phyloP scores from a whole-genome alignment of 2,113 vertebrate species.

The Nettapus auritus region DNA sequence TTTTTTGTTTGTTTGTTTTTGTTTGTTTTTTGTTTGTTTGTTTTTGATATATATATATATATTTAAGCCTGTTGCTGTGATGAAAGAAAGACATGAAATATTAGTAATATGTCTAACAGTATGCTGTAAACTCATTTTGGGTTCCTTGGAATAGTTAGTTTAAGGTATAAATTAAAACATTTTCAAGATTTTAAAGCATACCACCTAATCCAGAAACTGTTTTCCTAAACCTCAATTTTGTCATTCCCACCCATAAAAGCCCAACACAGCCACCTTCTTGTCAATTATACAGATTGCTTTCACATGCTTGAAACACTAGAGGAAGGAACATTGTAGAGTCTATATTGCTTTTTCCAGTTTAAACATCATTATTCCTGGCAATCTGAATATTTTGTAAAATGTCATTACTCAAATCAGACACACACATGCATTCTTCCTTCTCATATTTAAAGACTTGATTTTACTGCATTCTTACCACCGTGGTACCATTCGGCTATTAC shows the following conservation, averaged over 20 bases:
- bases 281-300: neutral
- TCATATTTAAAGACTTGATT: neutral
- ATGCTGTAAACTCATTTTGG: neutral
- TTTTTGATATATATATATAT: neutral
- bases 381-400: neutral
- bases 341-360: neutral
- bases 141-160: neutral
- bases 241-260: neutral
- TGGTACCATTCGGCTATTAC: neutral
- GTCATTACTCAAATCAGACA: neutral
- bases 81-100: neutral
- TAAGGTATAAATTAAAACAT: neutral
- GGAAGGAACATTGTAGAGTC: neutral
- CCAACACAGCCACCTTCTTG: neutral
- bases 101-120: neutral
- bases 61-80: neutral
- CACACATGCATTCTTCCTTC: neutral
- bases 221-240: neutral
- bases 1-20: neutral
- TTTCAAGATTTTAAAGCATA: neutral
- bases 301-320: neutral
- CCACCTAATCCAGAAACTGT: neutral
- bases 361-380: neutral
- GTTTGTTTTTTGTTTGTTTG: too few species aligned
- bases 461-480: neutral